Conservation (phyloP, 92 coral and sea anemone species). For the Bergia sp. region DNA sequence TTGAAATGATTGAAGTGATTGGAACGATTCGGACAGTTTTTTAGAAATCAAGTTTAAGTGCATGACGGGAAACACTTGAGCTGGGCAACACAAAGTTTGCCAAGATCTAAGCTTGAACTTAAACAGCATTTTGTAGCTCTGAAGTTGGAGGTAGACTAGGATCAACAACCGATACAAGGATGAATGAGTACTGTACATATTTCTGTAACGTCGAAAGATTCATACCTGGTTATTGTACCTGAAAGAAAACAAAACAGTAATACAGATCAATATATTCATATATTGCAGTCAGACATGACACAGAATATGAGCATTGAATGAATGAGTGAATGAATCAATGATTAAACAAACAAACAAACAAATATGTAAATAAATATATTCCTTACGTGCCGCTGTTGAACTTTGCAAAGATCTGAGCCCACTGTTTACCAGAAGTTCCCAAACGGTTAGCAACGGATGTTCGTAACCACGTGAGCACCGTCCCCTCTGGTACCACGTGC, state of each 20-base stretch:
- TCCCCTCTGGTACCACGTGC: constrained; percentile 29
- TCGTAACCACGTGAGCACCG: constrained; percentile 42
- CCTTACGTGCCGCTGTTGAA: constrained; percentile 44
- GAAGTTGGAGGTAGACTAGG: no score
- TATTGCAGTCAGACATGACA: not conserved
- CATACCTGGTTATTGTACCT: constrained; percentile 61
- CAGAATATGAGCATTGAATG: no score
- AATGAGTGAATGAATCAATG: not conserved
- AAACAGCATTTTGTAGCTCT: no score
- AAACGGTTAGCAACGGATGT: constrained; percentile 42
- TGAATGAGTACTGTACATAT: not conserved
- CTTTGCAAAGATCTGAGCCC: constrained; percentile 42
- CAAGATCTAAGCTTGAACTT: no score
- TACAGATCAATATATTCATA: not conserved
- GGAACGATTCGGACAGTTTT: no score
- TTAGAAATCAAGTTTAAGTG: no score
- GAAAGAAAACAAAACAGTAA: not conserved
- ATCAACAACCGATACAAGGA: no score
- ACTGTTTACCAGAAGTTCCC: constrained; percentile 25
- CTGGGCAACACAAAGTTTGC: no score
- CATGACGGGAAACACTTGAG: no score
- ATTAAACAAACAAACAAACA: not conserved
- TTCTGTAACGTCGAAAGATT: not conserved
- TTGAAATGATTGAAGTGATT: no score
- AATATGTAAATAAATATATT: not conserved